Evolutionary conservation across 2,888 invertebrate genomes (phyloP).

Genomic region (Epistrophe eligans): DNA sequence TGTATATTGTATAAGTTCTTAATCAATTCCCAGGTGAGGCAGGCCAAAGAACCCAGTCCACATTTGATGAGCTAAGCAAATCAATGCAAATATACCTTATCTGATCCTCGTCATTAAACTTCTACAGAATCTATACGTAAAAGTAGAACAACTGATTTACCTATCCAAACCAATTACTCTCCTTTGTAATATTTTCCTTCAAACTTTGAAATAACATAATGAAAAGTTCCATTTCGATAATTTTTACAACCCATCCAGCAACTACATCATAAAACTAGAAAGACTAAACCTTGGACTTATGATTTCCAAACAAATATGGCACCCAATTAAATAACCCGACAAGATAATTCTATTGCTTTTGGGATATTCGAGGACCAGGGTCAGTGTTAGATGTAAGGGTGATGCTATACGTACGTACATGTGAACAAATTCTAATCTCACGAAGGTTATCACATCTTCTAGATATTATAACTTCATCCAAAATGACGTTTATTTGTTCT

Average conservation of each 20-base stretch:
- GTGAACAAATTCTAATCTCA: slow-evolving; percentile 22
- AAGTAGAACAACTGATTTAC: too few species aligned
- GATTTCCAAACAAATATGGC: slow-evolving; percentile 5
- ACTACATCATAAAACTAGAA: neutral
- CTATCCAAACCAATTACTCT: neutral
- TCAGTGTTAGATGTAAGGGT: neutral
- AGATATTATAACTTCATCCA: neutral
- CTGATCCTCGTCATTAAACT: too few species aligned
- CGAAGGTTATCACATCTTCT: slow-evolving; percentile 18
- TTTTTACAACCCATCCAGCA: neutral
- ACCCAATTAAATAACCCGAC: slow-evolving; percentile 5
- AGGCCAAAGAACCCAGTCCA: too few species aligned
- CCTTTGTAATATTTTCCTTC: too few species aligned
- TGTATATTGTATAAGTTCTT: too few species aligned
- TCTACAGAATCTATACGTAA: too few species aligned
- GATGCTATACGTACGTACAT: slow-evolving; percentile 4
- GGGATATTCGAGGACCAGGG: neutral
- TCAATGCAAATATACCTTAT: too few species aligned
- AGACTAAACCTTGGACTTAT: neutral
- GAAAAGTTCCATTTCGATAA: neutral
- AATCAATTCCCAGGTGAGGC: too few species aligned
- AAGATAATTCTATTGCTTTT: slow-evolving; percentile 6
- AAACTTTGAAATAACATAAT: too few species aligned
- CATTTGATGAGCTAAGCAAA: too few species aligned
- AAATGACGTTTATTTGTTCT: slow-evolving; percentile 2